phyloP scores from a whole-genome alignment of 2,113 vertebrate species.

The Aviceda subcristata region DNA sequence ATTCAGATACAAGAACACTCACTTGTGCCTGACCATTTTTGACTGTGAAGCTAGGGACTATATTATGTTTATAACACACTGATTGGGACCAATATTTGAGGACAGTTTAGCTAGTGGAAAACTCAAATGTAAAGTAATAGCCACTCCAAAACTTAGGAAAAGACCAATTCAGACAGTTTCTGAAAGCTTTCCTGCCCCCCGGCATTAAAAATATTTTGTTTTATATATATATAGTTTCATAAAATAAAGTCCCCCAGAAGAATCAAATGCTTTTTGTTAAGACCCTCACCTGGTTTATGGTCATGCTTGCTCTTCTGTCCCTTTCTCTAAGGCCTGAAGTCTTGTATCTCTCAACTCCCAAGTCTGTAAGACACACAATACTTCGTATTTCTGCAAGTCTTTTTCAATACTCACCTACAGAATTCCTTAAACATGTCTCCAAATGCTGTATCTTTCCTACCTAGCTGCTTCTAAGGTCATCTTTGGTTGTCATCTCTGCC shows the following conservation, averaged over 20 bases:
- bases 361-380: neutral
- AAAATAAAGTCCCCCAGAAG: neutral
- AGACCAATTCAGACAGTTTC: neutral
- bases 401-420: neutral
- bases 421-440: neutral
- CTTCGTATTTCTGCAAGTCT: neutral
- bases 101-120: slow-evolving; percentile 5
- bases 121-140: neutral
- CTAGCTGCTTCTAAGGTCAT: neutral
- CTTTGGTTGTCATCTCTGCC: neutral
- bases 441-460: neutral
- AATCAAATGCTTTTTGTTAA: neutral
- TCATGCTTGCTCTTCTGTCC: neutral
- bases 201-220: neutral
- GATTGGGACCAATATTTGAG: neutral
- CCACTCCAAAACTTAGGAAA: neutral
- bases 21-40: slow-evolving; percentile 7
- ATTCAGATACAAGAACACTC: slow-evolving; percentile 26
- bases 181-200: neutral
- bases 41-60: neutral
- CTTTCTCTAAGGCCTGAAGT: neutral
- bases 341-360: neutral
- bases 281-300: neutral
- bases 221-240: neutral
- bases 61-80: neutral